Evolutionary conservation across 2,113 vertebrate species (phyloP).

Genomic region (Embiotoca jacksoni): DNA sequence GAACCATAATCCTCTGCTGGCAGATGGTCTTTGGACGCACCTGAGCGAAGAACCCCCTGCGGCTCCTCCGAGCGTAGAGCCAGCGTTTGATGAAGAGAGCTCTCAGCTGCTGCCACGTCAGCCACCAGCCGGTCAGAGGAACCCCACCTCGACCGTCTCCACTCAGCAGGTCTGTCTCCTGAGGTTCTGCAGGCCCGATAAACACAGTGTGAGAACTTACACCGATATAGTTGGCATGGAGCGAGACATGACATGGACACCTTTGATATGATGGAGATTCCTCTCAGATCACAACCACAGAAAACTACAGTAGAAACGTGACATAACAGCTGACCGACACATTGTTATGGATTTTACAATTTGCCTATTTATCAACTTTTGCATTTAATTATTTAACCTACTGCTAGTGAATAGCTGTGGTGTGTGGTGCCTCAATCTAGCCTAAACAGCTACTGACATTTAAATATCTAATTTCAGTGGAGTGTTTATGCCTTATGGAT

Average conservation of each 20-base stretch:
- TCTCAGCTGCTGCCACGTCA: constrained; percentile 87
- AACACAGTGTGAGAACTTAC: not conserved
- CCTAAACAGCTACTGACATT: too few species aligned
- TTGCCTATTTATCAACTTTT: not conserved
- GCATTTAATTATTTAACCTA: not conserved
- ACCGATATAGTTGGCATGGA: not conserved
- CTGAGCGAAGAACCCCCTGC: constrained; percentile 89
- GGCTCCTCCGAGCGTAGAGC: constrained; percentile 88
- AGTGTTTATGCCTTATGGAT: too few species aligned
- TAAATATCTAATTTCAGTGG: too few species aligned
- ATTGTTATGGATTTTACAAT: not conserved
- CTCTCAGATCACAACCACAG: not conserved
- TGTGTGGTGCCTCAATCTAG: too few species aligned
- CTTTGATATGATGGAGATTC: not conserved
- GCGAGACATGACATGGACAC: not conserved
- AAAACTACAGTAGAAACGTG: not conserved
- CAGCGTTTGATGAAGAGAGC: constrained; percentile 91
- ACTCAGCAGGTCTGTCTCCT: constrained; percentile 83
- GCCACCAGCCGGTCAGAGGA: constrained; percentile 79
- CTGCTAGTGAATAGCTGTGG: too few species aligned
- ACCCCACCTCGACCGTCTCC: constrained; percentile 44
- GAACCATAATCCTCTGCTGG: not conserved
- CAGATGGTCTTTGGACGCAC: constrained; percentile 46
- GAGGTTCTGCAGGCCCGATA: constrained; percentile 68
- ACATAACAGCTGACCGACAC: not conserved